Evolutionary conservation across 1,140 invertebrate genomes (phyloP).

Genomic region (Drosophila tsacasi): DNA sequence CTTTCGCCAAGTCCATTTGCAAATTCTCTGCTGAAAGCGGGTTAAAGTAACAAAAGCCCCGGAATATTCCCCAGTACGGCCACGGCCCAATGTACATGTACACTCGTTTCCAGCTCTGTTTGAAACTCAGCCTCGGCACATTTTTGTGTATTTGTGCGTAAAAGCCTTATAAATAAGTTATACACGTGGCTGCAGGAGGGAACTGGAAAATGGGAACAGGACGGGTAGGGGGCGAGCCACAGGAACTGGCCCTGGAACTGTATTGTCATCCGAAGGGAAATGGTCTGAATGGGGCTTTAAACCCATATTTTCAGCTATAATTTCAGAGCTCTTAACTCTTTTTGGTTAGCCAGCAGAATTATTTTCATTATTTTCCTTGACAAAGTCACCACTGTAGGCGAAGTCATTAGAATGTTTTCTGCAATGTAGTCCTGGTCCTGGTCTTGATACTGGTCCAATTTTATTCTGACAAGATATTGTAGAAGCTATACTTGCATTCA

Average conservation of each 20-base stretch:
- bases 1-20: constrained; percentile 74
- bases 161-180: constrained; percentile 83
- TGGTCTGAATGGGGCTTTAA: constrained; percentile 34
- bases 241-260: constrained; percentile 38
- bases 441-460: not conserved
- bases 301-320: constrained; percentile 40
- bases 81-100: not conserved
- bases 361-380: constrained; percentile 5
- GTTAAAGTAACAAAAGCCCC: constrained; percentile 66
- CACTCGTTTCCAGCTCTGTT: constrained; percentile 27
- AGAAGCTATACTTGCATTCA: not conserved
- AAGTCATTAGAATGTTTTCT: not conserved
- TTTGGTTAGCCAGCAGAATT: constrained; percentile 18
- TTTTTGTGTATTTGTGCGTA: constrained; percentile 78
- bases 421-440: not conserved
- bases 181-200: constrained; percentile 58
- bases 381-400: not conserved
- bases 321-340: constrained; percentile 47
- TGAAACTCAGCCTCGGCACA: constrained; percentile 24
- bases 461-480: not conserved
- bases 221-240: constrained; percentile 11
- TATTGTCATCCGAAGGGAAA: constrained; percentile 42
- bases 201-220: constrained; percentile 30
- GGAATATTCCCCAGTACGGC: constrained; percentile 25
- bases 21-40: constrained; percentile 75